Conservation (phyloP, 2,797 vertebrate genomes). For the Hoplostethus atlanticus region DNA sequence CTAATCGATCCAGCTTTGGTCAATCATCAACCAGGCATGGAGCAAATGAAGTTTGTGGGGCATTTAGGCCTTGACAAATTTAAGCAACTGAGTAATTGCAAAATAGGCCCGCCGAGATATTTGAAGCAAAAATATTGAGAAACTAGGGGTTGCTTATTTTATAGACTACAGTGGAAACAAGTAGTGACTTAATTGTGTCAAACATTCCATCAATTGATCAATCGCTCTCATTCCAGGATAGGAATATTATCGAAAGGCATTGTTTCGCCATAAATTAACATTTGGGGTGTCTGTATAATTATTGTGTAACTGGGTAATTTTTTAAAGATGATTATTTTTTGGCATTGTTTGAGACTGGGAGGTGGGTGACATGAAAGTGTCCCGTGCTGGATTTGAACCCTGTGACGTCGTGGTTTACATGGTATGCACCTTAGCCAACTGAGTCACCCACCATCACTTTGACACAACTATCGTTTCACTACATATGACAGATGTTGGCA, state of each 20-base stretch:
- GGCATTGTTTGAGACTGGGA: no score
- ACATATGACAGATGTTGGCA: constrained; percentile 66
- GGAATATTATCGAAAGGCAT: not conserved
- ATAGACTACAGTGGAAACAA: not conserved
- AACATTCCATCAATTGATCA: not conserved
- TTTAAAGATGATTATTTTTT: no score
- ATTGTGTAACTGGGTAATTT: no score
- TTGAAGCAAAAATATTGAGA: not conserved
- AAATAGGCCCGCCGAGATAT: constrained; percentile 14
- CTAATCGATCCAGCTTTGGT: no score
- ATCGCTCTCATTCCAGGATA: not conserved
- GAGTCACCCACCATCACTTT: not conserved
- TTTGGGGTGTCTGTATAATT: no score
- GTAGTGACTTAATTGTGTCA: not conserved
- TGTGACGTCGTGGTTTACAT: no score
- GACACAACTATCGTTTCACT: constrained; percentile 1
- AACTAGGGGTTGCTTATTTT: not conserved
- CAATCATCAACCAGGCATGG: no score
- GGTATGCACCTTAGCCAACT: no score
- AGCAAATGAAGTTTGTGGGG: no score
- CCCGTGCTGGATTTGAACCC: no score
- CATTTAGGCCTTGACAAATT: constrained; percentile 13
- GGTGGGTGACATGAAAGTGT: no score
- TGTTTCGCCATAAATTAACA: not conserved
- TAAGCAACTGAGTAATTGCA: constrained; percentile 44